Percentiles rank a stretch among this genome's conserved stretches.
These are phyloP conservation scores for Leucozona laternaria DNA, from an alignment of 2,888 invertebrate species.

Conservation along the genomic window DNA sequence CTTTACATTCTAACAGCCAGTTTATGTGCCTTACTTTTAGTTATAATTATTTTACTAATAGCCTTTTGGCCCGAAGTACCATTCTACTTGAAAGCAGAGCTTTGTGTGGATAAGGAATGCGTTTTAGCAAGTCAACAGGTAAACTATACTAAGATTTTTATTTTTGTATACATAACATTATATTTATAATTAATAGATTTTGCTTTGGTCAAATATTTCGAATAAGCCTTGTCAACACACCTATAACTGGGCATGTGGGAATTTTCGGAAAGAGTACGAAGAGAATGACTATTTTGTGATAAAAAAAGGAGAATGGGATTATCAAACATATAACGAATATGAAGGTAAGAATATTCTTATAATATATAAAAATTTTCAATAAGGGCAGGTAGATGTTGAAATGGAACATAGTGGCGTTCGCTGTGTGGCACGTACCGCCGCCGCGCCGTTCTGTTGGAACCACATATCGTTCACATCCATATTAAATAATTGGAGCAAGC, in stretches of 20 bases:
- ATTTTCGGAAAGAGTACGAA: conserved; percentile 81
- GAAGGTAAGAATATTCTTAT: conserved; percentile 79
- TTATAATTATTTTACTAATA: conserved; percentile 81
- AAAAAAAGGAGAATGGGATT: conserved; percentile 83
- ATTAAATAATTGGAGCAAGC: no score
- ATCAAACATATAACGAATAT: conserved; percentile 82
- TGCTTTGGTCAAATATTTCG: conserved; percentile 82
- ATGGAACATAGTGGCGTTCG: no score
- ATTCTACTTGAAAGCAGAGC: conserved; percentile 81
- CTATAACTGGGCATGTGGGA: conserved; percentile 83
- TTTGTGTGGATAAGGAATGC: conserved; percentile 82
- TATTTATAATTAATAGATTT: conserved; percentile 75
- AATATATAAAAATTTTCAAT: no score
- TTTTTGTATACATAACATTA: neutral
- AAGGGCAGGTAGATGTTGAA: no score
- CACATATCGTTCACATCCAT: no score
- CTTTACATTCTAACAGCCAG: conserved; percentile 82
- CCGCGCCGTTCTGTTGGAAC: no score
- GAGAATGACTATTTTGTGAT: conserved; percentile 82
- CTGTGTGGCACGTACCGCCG: no score
- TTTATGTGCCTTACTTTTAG: conserved; percentile 81
- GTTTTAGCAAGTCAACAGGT: conserved; percentile 82
- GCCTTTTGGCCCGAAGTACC: conserved; percentile 83
- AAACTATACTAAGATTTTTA: conserved; percentile 10
- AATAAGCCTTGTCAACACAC: conserved; percentile 82